These are phyloP conservation scores for Microctonus aethiopoides DNA, from an alignment of 2,888 invertebrate genomes.

Conservation along the genomic window DNA sequence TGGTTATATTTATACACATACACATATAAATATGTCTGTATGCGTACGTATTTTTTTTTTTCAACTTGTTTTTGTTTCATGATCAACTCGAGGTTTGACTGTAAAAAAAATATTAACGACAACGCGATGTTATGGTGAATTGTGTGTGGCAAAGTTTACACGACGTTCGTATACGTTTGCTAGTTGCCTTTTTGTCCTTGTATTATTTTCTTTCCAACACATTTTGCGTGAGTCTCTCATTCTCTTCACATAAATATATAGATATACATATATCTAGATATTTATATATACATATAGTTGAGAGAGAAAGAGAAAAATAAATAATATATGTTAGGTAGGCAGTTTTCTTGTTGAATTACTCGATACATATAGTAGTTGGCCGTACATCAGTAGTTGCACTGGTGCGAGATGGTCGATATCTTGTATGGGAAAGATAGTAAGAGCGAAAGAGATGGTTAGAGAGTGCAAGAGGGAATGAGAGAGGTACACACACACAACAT, in stretches of 20 bases:
- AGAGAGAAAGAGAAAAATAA: no score
- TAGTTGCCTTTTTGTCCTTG: slow-evolving; percentile 25
- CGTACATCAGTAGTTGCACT: slow-evolving; percentile 15
- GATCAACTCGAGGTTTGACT: background rate
- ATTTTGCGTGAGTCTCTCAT: slow-evolving; percentile 26
- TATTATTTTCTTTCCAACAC: slow-evolving; percentile 26
- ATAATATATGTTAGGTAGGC: no score
- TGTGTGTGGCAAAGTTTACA: slow-evolving; percentile 28
- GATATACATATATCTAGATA: slow-evolving; percentile 4
- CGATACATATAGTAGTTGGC: background rate
- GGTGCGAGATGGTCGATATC: slow-evolving; percentile 39
- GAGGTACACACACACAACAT: slow-evolving; percentile 4
- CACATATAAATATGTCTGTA: no score
- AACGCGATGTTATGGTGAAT: background rate
- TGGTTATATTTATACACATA: background rate
- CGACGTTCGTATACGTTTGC: slow-evolving; percentile 28
- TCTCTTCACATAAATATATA: slow-evolving; percentile 8
- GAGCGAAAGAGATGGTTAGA: no score
- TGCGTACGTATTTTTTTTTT: background rate
- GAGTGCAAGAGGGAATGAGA: slow-evolving; percentile 10
- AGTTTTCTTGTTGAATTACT: slow-evolving; percentile 6
- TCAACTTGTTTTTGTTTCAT: background rate
- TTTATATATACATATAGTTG: no score
- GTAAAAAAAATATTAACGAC: background rate
- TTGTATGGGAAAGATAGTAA: background rate